Evolutionary conservation across 2,797 vertebrate species (phyloP).

Genomic region (Pitangus sulphuratus): DNA sequence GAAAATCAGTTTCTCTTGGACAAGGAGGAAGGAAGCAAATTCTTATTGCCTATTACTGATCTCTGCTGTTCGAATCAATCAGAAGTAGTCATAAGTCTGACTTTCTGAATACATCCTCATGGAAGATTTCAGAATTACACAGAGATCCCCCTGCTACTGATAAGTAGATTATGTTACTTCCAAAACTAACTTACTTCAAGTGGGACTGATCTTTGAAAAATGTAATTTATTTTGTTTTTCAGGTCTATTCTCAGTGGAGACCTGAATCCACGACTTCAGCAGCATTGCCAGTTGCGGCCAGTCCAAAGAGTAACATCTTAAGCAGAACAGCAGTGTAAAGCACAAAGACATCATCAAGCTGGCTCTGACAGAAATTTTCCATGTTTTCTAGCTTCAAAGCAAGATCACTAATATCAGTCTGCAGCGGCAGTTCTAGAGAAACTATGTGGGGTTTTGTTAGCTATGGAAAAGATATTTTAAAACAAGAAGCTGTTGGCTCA

Average conservation of each 20-base stretch:
- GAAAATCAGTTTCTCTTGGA: not conserved
- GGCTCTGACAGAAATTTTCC: slow-evolving; percentile 48
- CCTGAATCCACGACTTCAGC: not conserved
- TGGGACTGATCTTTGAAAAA: not conserved
- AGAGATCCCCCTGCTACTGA: not conserved
- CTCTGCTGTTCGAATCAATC: not conserved
- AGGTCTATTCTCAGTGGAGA: not conserved
- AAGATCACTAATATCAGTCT: slow-evolving; percentile 49
- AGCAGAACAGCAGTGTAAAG: not conserved
- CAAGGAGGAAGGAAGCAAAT: not conserved
- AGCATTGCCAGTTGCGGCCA: not conserved
- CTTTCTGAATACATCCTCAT: not conserved
- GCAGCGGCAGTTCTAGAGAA: not conserved
- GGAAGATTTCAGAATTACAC: not conserved
- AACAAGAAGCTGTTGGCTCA: slow-evolving; percentile 30
- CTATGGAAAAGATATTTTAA: slow-evolving; percentile 46
- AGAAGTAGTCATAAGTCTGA: not conserved
- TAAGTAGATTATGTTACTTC: not conserved
- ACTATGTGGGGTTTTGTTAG: not conserved
- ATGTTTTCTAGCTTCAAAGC: slow-evolving; percentile 51
- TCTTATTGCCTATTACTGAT: not conserved
- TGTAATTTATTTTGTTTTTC: not conserved
- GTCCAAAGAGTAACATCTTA: not conserved
- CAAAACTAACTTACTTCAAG: not conserved
- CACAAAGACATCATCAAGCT: slow-evolving; percentile 8